Base-by-base conservation (phyloP, 2,113 vertebrate species). In the Melanostigma gelatinosum region DNA sequence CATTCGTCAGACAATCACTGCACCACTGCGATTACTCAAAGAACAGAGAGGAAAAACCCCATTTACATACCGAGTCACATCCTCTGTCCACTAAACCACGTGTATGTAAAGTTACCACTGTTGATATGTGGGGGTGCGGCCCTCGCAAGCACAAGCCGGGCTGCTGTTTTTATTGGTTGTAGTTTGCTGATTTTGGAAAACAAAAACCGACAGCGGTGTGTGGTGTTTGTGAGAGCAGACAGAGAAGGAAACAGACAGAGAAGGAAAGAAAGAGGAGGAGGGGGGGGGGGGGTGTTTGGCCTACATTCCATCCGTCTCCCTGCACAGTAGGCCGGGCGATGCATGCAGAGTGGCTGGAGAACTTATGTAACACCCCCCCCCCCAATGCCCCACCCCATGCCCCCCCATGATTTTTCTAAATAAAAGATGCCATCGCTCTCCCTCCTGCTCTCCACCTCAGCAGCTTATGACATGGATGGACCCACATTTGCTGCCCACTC, bases 271-370 rank as follows among this genome's bases (percentile, higher is more conserved):
- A 66, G 74, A 62, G 62, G 50, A 82, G 24, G 24, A 24, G 24
- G 24, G 24, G 24, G 24, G 24, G 12, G 54, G n/a, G 4, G 77
- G 85, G 38, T 88, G 69, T 90, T 88, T 90, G 86, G 87, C 91
- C 90, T 89, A 86, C 88, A 92, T 94, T 93, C 90, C 87, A 85
- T 72, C 77, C n/a, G 87, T 69, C 80, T 88, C 89, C 83, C 82
- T 90, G 87, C 89, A 89, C 89, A 90, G 90, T 91, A 86, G 91
- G 86, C 88, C 90, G 75, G 82, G 84, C 84, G 2, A 72, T 90
- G 86, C 90, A 91, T 91, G 86, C 89, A 83, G 87, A 90, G 87
- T 70, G 84, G 92, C 88, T 87, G 87, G 75, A 91, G 78, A 79
- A 74, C 90, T 93, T 94, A 93, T 91, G 90, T 91, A 92, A 93